Base-by-base conservation (phyloP, 2,113 vertebrate genomes). In the Percina caprodes region DNA sequence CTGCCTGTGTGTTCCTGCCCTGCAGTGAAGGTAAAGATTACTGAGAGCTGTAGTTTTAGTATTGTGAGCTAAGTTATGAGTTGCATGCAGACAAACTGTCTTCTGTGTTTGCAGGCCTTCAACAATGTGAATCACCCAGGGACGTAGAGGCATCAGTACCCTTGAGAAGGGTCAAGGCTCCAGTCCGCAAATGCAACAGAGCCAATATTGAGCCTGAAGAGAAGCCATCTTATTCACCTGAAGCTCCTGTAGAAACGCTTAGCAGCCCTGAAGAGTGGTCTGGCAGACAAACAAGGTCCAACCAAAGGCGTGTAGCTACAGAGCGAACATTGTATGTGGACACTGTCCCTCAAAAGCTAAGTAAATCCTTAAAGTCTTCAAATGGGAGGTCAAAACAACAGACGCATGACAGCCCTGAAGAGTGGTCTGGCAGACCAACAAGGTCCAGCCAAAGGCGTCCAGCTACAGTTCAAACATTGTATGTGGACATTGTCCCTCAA, bases 161-260 rank as follows among this genome's bases (percentile, higher is more conserved):
- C 4, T 52, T 33, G 66, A 92, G 90, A 56, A 92, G 55, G 71
- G 79, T 87, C 23, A 93, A 89, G 49, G 6, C 59, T 16, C 51
- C 77, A 4, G 2, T 10, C 2, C 59, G 45, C 23, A 87, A 58
- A 49, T 24, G 0, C n/a, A 70, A 42, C 1, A 71, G 21, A 55
- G 21, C 52, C 35, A 71, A 30, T 5, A 24, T 14, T 16, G 59
- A 46, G 5, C 11, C 7, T 11, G 12, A 69, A 0, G n/a, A 77
- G 18, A 69, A 62, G 55, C 35, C 62, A 8, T 30, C 60, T 7
- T 35, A 10, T 74, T 74, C 58, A 58, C 5, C 45, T 23, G 14
- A 66, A 23, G 18, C 70, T 49, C 6, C 65, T 13, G 58, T 33
- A 10, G 69, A 84, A 59, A 15, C 6, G 5, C 30, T 13, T 14